These are phyloP conservation scores for Smittia sp. DNA, from an alignment of 2,888 invertebrate species.

Conservation along the genomic window DNA sequence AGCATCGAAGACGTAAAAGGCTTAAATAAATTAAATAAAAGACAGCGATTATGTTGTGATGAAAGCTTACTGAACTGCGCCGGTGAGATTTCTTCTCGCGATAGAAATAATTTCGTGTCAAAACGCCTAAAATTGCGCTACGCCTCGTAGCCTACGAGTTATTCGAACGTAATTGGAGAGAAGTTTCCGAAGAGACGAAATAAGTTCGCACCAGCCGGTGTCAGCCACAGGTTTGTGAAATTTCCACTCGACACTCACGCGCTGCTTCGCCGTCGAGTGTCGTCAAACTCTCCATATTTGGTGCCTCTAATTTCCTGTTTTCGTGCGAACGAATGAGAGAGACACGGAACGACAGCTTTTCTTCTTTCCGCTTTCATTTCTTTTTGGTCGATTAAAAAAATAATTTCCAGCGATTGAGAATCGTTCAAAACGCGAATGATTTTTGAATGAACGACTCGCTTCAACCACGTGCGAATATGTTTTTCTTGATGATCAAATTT, in stretches of 20 bases:
- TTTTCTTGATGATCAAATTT: not conserved
- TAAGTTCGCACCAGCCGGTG: not conserved
- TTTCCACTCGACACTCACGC: constrained; percentile 16
- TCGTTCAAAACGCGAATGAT: not conserved
- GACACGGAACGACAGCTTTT: not conserved
- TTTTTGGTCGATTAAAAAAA: constrained; percentile 15
- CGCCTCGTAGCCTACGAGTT: too few species aligned
- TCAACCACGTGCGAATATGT: not conserved
- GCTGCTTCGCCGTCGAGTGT: too few species aligned
- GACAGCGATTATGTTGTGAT: not conserved
- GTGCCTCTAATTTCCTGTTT: constrained; percentile 18
- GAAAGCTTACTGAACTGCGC: not conserved
- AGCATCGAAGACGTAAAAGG: too few species aligned
- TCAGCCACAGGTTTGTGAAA: not conserved
- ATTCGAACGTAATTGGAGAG: not conserved
- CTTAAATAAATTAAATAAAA: constrained; percentile 5
- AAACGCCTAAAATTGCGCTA: not conserved
- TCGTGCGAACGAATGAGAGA: not conserved
- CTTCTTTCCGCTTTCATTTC: not conserved
- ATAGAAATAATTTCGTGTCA: not conserved
- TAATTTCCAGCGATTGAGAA: not conserved
- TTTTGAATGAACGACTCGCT: not conserved
- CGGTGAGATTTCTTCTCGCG: not conserved
- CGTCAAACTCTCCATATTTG: constrained; percentile 7
- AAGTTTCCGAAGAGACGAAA: not conserved